A percentile compares a stretch with the other conserved stretches of the same genome.
phyloP scores from a whole-genome alignment of 2,888 invertebrate species.

The Lycaena phlaeas region DNA sequence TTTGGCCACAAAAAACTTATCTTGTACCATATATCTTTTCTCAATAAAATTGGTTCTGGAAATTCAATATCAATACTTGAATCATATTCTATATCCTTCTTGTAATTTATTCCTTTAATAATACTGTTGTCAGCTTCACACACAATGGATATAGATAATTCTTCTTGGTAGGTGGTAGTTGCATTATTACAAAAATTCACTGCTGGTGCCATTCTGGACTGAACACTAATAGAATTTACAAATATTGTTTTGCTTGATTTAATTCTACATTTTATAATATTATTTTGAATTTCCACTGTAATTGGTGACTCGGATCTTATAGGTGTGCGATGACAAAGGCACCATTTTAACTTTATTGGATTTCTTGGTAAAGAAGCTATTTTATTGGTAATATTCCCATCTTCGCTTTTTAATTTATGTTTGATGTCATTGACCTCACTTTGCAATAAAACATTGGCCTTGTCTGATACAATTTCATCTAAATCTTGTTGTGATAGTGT shows the following conservation, averaged over 20 bases:
- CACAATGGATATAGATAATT: conserved; percentile 44
- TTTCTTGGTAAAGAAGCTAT: conserved; percentile 31
- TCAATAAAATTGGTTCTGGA: conserved; percentile 50
- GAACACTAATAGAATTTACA: conserved; percentile 53
- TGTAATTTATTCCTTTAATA: conserved; percentile 44
- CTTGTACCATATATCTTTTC: conserved; percentile 58
- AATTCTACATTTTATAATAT: conserved; percentile 40
- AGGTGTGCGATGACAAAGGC: conserved; percentile 50
- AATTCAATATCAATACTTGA: conserved; percentile 53
- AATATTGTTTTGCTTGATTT: conserved; percentile 59
- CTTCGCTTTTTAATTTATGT: conserved; percentile 10
- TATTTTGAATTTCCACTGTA: conserved; percentile 44
- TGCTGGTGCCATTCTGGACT: conserved; percentile 55
- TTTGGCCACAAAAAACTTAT: conserved; percentile 54
- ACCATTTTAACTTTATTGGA: conserved; percentile 46
- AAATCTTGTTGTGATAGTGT: conserved; percentile 47
- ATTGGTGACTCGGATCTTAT: conserved; percentile 53
- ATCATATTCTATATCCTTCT: conserved; percentile 54
- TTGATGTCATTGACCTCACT: conserved; percentile 19
- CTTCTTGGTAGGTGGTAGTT: conserved; percentile 48
- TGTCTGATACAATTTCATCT: conserved; percentile 38
- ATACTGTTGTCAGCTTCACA: conserved; percentile 48
- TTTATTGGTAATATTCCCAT: conserved; percentile 21
- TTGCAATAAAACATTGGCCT: conserved; percentile 43
- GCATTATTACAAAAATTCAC: conserved; percentile 43